A percentile compares a stretch with the other conserved stretches of the same genome.
Conservation (phyloP, 2,113 vertebrate species). For the Anolis carolinensis region DNA sequence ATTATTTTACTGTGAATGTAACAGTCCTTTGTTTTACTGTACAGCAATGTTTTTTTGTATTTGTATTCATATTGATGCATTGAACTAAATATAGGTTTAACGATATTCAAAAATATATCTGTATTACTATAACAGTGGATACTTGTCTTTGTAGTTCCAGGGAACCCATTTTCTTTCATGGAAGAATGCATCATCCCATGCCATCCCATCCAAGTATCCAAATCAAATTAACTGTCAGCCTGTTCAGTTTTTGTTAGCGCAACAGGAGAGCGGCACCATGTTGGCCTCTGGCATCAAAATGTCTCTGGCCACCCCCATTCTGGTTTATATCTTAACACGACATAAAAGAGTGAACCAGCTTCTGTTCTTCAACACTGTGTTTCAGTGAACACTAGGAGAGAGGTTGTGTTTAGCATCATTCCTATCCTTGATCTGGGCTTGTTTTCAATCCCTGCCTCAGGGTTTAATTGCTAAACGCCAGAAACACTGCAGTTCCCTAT, state of each 20-base stretch:
- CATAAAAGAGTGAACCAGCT: background rate
- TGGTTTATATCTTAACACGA: background rate
- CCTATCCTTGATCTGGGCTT: background rate
- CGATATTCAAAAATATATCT: too few relatives aligned
- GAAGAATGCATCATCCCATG: background rate
- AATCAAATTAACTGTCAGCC: background rate
- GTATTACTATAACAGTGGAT: too few relatives aligned
- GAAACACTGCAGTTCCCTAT: background rate
- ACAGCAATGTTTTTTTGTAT: too few relatives aligned
- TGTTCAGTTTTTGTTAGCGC: background rate
- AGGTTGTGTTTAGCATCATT: background rate
- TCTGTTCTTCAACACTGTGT: background rate
- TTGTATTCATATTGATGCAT: too few relatives aligned
- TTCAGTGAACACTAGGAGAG: background rate
- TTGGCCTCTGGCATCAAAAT: background rate
- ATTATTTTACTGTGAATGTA: too few relatives aligned
- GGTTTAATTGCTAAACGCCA: background rate
- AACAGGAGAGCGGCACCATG: background rate
- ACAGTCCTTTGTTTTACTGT: too few relatives aligned
- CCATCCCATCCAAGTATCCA: too few relatives aligned
- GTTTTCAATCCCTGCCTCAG: background rate
- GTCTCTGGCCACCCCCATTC: background rate
- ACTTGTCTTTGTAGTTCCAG: too few relatives aligned
- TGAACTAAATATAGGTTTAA: too few relatives aligned
- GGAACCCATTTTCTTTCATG: too few relatives aligned